Percentiles rank a stretch among this genome's conserved stretches.
These are phyloP conservation scores for Coryphaenoides rupestris DNA, from an alignment of 2,113 vertebrate genomes.

Conservation along the genomic window DNA sequence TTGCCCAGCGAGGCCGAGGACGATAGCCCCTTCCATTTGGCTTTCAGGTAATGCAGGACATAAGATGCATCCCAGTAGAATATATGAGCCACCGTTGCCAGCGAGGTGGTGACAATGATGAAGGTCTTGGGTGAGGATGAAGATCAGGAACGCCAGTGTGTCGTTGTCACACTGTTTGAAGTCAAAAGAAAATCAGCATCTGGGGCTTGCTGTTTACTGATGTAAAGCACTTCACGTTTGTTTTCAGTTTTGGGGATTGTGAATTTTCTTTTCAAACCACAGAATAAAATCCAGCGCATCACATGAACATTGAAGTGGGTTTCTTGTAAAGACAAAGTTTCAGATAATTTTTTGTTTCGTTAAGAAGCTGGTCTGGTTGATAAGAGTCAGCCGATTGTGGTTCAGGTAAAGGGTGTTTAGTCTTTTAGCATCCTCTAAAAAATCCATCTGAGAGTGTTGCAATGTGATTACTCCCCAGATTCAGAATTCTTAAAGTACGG, in stretches of 20 bases:
- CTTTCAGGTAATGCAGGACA: slow-evolving; percentile 63
- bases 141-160: slow-evolving; percentile 39
- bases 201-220: slow-evolving; percentile 42
- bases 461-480: slow-evolving; percentile 71
- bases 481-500: slow-evolving; percentile 63
- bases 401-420: slow-evolving; percentile 66
- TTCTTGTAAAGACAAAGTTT: slow-evolving; percentile 49
- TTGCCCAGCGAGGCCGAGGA: slow-evolving; percentile 42
- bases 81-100: slow-evolving; percentile 59
- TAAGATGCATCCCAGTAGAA: slow-evolving; percentile 79
- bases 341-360: slow-evolving; percentile 36
- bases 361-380: slow-evolving; percentile 66
- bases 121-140: slow-evolving; percentile 52
- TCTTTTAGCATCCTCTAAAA: slow-evolving; percentile 43
- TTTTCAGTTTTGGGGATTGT: slow-evolving; percentile 65
- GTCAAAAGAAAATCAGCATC: slow-evolving; percentile 54
- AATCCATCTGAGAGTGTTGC: slow-evolving; percentile 55
- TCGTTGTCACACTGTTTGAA: slow-evolving; percentile 60
- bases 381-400: slow-evolving; percentile 60
- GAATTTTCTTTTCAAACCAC: slow-evolving; percentile 64
- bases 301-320: slow-evolving; percentile 77
- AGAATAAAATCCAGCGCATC: slow-evolving; percentile 65
- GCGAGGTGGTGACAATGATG: slow-evolving; percentile 55
- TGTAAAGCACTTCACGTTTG: slow-evolving; percentile 58
- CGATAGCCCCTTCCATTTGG: slow-evolving; percentile 66